Conservation (phyloP, 2,797 vertebrate genomes). For the Bradypodion ventrale region DNA sequence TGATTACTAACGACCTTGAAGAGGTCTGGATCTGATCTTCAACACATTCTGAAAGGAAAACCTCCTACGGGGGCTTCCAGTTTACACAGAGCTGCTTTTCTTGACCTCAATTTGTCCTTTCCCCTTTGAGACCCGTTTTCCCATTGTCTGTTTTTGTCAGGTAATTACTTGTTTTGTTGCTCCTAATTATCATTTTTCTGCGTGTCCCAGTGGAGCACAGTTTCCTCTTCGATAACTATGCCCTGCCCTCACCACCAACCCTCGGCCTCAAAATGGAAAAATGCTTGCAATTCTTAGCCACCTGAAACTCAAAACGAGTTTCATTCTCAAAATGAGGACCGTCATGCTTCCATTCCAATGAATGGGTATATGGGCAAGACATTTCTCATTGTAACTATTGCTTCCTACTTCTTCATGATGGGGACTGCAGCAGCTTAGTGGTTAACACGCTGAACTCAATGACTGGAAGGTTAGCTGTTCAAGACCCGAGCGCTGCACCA, state of each 20-base stretch:
- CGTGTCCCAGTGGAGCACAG: constrained; percentile 5
- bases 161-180: background rate
- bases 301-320: background rate
- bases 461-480: too few relatives aligned
- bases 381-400: constrained; percentile 43
- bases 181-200: background rate
- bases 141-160: background rate
- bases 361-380: constrained; percentile 35
- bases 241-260: background rate
- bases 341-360: constrained; percentile 53
- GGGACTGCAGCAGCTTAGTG: too few relatives aligned
- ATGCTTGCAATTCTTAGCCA: constrained; percentile 17
- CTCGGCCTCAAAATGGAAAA: constrained; percentile 36
- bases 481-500: too few relatives aligned
- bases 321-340: constrained; percentile 45
- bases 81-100: background rate
- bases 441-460: too few relatives aligned
- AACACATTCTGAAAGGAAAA: background rate
- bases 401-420: constrained; percentile 47
- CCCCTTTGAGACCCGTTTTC: background rate
- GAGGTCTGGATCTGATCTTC: constrained; percentile 24
- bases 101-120: background rate
- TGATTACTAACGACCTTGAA: constrained; percentile 7
- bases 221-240: constrained; percentile 4
- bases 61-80: background rate